Conservation (phyloP, 1,140 invertebrate genomes). For the Musca domestica region DNA sequence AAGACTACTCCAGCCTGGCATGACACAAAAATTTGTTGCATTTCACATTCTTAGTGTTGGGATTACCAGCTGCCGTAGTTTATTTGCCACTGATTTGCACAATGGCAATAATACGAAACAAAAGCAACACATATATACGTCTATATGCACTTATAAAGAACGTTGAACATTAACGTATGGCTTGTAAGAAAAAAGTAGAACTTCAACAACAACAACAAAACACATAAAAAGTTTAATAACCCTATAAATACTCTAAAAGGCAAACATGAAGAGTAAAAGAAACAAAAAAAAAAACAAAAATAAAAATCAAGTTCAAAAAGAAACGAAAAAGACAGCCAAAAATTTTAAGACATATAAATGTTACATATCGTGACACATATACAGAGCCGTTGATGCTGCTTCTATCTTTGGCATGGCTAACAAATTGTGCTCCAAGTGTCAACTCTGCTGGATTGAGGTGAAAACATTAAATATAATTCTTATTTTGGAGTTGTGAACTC, state of each 20-base stretch:
- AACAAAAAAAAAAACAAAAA: conserved; percentile 1
- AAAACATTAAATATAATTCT: background rate
- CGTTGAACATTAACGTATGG: background rate
- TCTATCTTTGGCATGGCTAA: too few species aligned
- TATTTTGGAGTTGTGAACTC: background rate
- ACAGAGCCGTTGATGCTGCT: too few species aligned
- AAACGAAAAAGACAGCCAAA: background rate
- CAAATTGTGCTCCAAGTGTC: too few species aligned
- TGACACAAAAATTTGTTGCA: conserved; percentile 17
- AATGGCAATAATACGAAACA: background rate
- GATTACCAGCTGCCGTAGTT: conserved; percentile 4
- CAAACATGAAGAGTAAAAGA: background rate
- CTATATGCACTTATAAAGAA: too few species aligned
- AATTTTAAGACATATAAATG: too few species aligned
- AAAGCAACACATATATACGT: background rate
- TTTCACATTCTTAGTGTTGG: conserved; percentile 12
- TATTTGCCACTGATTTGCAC: conserved; percentile 5
- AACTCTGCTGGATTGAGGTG: background rate
- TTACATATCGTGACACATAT: too few species aligned
- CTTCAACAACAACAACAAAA: too few species aligned
- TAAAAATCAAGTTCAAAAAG: background rate
- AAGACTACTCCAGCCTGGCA: background rate
- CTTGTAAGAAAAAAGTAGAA: conserved; percentile 8
- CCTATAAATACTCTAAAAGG: conserved; percentile 16
- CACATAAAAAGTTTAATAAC: conserved; percentile 13